phyloP scores from a whole-genome alignment of 2,888 invertebrate species.

The Trissonchulus latispiculum region DNA sequence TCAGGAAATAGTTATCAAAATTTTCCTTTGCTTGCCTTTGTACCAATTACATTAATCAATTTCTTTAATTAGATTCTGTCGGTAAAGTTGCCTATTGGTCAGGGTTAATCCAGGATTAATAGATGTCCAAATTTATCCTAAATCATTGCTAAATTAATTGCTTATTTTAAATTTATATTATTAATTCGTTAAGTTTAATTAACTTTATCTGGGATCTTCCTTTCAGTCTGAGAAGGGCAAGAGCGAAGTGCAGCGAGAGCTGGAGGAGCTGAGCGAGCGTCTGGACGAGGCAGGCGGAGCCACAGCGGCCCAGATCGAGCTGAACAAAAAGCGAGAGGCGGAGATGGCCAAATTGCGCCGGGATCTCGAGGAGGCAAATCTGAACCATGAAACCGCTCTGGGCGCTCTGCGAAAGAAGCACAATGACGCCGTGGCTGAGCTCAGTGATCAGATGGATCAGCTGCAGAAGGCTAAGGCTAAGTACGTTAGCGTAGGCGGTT shows the following conservation, averaged over 20 bases:
- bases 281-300: constrained; percentile 99
- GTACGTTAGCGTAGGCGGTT: too few species aligned
- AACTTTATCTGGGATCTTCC: too few species aligned
- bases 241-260: constrained; percentile 88
- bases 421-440: constrained; percentile 97
- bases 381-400: constrained; percentile 93
- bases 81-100: too few species aligned
- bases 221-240: constrained; percentile 85
- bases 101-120: too few species aligned
- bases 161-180: too few species aligned
- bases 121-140: too few species aligned
- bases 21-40: too few species aligned
- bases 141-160: too few species aligned
- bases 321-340: constrained; percentile 99
- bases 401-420: constrained; percentile 98
- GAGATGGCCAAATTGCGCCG: constrained; percentile 95
- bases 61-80: too few species aligned
- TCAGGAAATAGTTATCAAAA: too few species aligned
- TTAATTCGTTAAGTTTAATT: too few species aligned
- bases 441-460: constrained; percentile 99
- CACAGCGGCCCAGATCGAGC: constrained; percentile 78
- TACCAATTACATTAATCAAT: not conserved
- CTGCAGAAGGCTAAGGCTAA: constrained; percentile 98
- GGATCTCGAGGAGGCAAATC: constrained; percentile 95
- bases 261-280: constrained; percentile 92